Percentiles rank a stretch among this genome's conserved stretches.
Conservation (phyloP, 2,113 vertebrate genomes). For the Oryctolagus cuniculus region mOryCun1.1 NC_091433.1:180121501-180122000, state of each 20-base stretch:
- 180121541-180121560: too few species aligned
- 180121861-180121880: conserved; percentile 23
- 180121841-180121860: conserved; percentile 8
- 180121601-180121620: too few species aligned
- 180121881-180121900: neutral
- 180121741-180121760: conserved; percentile 29
- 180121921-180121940: neutral
- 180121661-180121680: too few species aligned
- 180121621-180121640: too few species aligned
- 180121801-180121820: conserved; percentile 26
- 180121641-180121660: too few species aligned
- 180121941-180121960: neutral
- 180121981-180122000: neutral
- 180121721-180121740: neutral
- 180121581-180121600: too few species aligned
- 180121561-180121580: too few species aligned
- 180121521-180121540: too few species aligned
- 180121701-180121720: neutral
- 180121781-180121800: conserved; percentile 41
- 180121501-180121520: too few species aligned
- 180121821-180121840: neutral
- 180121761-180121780: neutral
- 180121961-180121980: neutral
- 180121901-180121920: conserved; percentile 6
- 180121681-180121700: neutral